Evolutionary conservation across 2,113 vertebrate genomes (phyloP), one percentile per base, ranked within the genome.

Genomic region (Solenodon paradoxus): DNA sequence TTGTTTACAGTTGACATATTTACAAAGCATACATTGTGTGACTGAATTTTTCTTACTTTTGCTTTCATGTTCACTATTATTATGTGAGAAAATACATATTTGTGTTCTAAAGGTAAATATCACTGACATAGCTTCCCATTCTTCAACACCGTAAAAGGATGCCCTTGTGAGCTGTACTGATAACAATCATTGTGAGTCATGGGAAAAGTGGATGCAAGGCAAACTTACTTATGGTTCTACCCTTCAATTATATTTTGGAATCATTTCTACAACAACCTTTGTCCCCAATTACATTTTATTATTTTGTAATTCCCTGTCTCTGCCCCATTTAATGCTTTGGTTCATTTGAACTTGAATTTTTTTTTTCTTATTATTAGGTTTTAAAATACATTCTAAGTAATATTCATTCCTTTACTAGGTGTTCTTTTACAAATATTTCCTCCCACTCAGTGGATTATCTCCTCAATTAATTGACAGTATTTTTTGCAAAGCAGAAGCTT

Each of bases 131-230:
- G 68, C 19, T 87, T 72, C 61, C 59, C 66, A 51, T 35, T 55
- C 61, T 63, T 32, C 6, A 55, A 7, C n/a, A n/a, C 0, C 28
- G 9, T n/a, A 5, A 47, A 49, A 47, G n/a, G 32, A 32, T 38
- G 24, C 24, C 10, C 19, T 6, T 4, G 1, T 5, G 26, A 7
- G 26, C 7, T 32, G n/a, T 38, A 6, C 38, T 11, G 3, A 10
- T 28, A 47, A 38, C 10, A 75, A 7, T n/a, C 35, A 32, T 5
- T 1, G 42, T 59, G 66, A 2, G 9, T 42, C 40, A 53, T 3
- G 6, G 7, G 1, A 11, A 78, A 40, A 55, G 26, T 35, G 9
- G 20, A 47, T 26, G n/a, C 6, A 82, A 53, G 28, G 28, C 22
- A 32, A 38, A 51, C 1, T 68, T 59, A 10, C 30, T 81, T 45